Percentiles rank a stretch among this genome's conserved stretches.
Evolutionary conservation across 2,113 vertebrate genomes (phyloP).

Genomic region (Myrmecobius fasciatus): DNA sequence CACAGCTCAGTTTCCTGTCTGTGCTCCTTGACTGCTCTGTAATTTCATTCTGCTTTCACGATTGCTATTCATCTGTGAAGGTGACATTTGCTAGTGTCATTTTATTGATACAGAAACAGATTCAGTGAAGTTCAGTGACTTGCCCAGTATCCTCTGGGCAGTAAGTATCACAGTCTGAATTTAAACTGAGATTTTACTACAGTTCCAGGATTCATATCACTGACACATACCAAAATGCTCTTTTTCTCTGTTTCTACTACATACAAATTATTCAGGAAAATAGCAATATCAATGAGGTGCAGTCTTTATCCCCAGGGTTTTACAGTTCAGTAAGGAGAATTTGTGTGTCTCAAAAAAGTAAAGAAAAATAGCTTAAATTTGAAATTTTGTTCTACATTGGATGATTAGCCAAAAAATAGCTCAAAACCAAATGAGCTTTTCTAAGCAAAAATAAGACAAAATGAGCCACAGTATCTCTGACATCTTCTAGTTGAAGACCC

Average conservation of each 20-base stretch:
- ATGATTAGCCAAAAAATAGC: constrained; percentile 48
- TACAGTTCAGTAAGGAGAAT: background rate
- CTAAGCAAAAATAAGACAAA: constrained; percentile 19
- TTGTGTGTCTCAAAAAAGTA: background rate
- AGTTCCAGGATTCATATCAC: background rate
- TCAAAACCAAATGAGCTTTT: constrained; percentile 1
- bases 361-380: background rate
- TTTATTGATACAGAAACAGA: background rate
- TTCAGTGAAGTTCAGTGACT: background rate
- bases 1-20: background rate
- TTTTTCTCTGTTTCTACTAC: background rate
- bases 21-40: background rate
- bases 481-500: constrained; percentile 43
- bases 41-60: background rate
- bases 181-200: background rate
- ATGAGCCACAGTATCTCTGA: constrained; percentile 7
- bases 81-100: background rate
- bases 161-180: background rate
- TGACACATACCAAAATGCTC: background rate
- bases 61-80: background rate
- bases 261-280: background rate
- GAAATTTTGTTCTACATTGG: constrained; percentile 1
- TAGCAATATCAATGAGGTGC: background rate
- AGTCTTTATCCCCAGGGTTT: background rate
- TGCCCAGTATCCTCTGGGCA: background rate